Evolutionary conservation across 2,888 invertebrate genomes (phyloP).

Genomic region (Hermaeophaga mercurialis): DNA sequence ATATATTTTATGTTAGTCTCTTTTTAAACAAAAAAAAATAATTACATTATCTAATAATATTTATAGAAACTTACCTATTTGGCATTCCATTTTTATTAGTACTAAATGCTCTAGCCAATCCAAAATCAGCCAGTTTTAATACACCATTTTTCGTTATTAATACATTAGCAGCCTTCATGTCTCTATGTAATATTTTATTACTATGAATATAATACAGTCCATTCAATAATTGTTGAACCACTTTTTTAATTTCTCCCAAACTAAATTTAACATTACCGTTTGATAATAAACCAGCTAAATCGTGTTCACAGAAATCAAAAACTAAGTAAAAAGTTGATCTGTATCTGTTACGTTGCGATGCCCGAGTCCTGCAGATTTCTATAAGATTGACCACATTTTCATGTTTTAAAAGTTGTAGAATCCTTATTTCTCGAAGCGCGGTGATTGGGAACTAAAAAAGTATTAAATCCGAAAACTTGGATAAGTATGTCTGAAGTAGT

Average conservation of each 20-base stretch:
- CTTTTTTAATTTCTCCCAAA: slow-evolving; percentile 95
- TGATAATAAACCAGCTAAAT: slow-evolving; percentile 92
- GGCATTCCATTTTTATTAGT: slow-evolving; percentile 83
- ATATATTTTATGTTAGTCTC: too few relatives aligned
- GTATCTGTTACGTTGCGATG: slow-evolving; percentile 73
- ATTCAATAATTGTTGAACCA: slow-evolving; percentile 83
- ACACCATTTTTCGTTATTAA: slow-evolving; percentile 94
- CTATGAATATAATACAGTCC: slow-evolving; percentile 96
- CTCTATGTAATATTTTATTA: slow-evolving; percentile 92
- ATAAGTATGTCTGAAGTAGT: too few relatives aligned
- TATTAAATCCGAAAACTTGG: neutral
- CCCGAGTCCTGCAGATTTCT: slow-evolving; percentile 95
- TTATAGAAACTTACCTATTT: slow-evolving; percentile 67
- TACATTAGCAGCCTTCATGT: slow-evolving; percentile 99
- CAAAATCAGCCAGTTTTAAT: slow-evolving; percentile 96
- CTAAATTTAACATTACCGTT: slow-evolving; percentile 96
- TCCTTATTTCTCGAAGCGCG: slow-evolving; percentile 94
- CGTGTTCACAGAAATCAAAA: slow-evolving; percentile 99
- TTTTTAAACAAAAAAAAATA: too few relatives aligned
- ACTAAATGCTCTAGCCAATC: slow-evolving; percentile 93
- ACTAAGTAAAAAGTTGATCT: slow-evolving; percentile 92
- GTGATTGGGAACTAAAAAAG: slow-evolving; percentile 91
- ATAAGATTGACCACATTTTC: slow-evolving; percentile 97
- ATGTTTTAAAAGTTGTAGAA: slow-evolving; percentile 91
- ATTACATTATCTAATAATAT: too few relatives aligned